Conservation (phyloP, 2,113 vertebrate genomes). For the Cheilinus undulatus region DNA sequence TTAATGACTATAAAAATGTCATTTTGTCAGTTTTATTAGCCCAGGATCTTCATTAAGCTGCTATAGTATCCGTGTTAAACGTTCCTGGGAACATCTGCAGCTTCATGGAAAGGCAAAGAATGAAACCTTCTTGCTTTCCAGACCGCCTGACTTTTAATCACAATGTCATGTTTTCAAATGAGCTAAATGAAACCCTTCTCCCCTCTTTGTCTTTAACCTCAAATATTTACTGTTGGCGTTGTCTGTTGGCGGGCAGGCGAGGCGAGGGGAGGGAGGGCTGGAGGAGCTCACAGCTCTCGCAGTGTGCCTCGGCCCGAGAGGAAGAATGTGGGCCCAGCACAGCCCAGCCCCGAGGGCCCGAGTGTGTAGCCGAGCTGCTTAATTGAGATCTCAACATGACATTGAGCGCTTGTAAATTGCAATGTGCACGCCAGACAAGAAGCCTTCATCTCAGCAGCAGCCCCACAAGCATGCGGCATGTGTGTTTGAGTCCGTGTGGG, state of each 20-base stretch:
- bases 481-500: constrained; percentile 41
- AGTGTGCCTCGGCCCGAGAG: constrained; percentile 69
- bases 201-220: constrained; percentile 82
- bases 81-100: constrained; percentile 31
- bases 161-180: constrained; percentile 80
- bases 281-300: constrained; percentile 50
- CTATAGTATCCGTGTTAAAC: constrained; percentile 21
- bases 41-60: neutral
- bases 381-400: constrained; percentile 86
- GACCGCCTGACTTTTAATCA: constrained; percentile 74
- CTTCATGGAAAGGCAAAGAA: constrained; percentile 34
- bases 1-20: neutral
- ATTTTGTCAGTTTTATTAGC: constrained; percentile 9
- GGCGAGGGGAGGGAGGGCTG: constrained; percentile 49
- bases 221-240: constrained; percentile 84
- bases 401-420: constrained; percentile 83
- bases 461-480: constrained; percentile 58
- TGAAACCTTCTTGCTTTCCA: constrained; percentile 24
- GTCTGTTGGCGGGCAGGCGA: constrained; percentile 70
- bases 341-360: constrained; percentile 63
- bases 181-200: constrained; percentile 78
- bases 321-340: constrained; percentile 60
- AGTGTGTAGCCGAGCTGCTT: constrained; percentile 72
- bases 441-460: constrained; percentile 65
- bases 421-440: constrained; percentile 80